These are phyloP conservation scores for Geothlypis trichas DNA, from an alignment of 2,113 vertebrate species.

Conservation along the genomic window DNA sequence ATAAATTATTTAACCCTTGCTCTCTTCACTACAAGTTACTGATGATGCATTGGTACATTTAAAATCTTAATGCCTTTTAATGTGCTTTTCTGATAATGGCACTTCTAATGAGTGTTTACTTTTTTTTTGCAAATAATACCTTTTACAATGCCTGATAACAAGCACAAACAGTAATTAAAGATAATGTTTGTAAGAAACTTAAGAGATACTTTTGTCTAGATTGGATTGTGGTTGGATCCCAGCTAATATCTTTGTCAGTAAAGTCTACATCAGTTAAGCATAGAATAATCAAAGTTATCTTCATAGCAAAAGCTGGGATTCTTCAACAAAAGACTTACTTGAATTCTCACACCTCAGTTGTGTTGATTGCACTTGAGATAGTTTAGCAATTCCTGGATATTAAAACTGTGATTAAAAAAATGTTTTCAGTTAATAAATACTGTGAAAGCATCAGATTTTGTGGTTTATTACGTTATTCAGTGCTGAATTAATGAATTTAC, in stretches of 20 bases:
- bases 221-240: background rate
- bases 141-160: background rate
- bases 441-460: background rate
- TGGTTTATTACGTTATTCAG: background rate
- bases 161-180: constrained; percentile 16
- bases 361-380: background rate
- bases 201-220: background rate
- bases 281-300: background rate
- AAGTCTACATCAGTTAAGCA: background rate
- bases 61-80: background rate
- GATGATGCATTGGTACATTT: background rate
- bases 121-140: background rate
- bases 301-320: constrained; percentile 16
- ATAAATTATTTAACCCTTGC: background rate
- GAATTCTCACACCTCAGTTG: constrained; percentile 23
- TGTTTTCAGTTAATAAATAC: constrained; percentile 67
- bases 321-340: constrained; percentile 13
- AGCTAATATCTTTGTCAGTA: background rate
- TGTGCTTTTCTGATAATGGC: background rate
- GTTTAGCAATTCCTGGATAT: background rate
- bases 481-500: background rate
- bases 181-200: background rate
- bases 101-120: background rate
- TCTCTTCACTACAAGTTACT: background rate
- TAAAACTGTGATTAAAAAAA: background rate